Percentiles rank a stretch among this genome's conserved stretches.
Conservation (phyloP, 2,797 vertebrate genomes). For the Tenualosa thibaudeaui region DNA sequence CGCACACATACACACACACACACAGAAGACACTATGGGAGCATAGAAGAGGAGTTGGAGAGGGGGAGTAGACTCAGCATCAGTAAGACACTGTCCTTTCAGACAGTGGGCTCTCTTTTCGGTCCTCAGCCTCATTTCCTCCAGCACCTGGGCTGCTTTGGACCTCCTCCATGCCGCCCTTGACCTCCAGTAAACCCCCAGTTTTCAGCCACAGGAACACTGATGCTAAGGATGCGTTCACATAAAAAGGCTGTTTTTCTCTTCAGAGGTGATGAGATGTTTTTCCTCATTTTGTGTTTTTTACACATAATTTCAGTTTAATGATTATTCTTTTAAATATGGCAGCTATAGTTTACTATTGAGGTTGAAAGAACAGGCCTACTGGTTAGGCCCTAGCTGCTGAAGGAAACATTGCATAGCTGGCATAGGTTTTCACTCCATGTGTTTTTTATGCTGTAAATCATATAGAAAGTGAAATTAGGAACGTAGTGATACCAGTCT, state of each 20-base stretch:
- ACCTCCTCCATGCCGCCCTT: slow-evolving; percentile 51
- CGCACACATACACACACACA: slow-evolving; percentile 36
- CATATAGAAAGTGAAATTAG: not conserved
- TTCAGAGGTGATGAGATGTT: slow-evolving; percentile 1
- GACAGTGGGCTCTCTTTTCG: slow-evolving; percentile 57
- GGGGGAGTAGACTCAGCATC: slow-evolving; percentile 43
- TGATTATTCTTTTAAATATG: not conserved
- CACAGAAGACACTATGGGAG: slow-evolving; percentile 37
- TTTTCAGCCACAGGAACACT: slow-evolving; percentile 10
- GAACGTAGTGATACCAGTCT: not conserved
- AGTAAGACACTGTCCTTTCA: slow-evolving; percentile 53
- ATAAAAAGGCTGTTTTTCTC: slow-evolving; percentile 17
- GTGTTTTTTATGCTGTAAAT: not conserved
- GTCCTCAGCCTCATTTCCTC: slow-evolving; percentile 46
- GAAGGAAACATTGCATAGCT: not conserved
- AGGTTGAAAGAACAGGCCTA: not conserved
- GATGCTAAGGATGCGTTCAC: not conserved
- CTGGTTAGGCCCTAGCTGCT: not conserved
- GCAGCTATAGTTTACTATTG: not conserved
- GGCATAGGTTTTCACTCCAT: not conserved
- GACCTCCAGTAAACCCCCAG: slow-evolving; percentile 52
- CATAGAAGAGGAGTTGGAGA: slow-evolving; percentile 35
- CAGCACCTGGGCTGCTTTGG: slow-evolving; percentile 55
- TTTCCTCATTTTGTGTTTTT: not conserved
- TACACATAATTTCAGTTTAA: not conserved